phyloP scores from a whole-genome alignment of 2,113 vertebrate genomes.

The Dromiciops gliroides region DNA sequence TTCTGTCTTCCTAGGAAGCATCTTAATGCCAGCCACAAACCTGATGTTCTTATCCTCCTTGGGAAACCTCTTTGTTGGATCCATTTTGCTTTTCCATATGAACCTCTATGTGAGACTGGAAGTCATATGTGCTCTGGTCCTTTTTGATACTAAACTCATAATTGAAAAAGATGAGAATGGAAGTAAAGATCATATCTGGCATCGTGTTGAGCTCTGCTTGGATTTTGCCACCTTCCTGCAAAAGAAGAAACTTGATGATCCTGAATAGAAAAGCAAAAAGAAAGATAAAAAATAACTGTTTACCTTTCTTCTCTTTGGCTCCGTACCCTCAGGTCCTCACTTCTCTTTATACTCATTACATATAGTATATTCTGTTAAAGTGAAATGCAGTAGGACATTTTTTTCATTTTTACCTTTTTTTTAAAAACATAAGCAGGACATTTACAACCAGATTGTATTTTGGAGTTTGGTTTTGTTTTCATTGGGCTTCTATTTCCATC shows the following conservation, averaged over 20 bases:
- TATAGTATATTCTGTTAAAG: conserved; percentile 81
- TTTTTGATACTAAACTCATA: conserved; percentile 98
- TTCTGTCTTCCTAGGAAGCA: conserved; percentile 95
- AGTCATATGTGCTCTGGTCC: conserved; percentile 96
- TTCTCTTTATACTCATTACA: conserved; percentile 78
- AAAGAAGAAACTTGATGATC: conserved; percentile 95
- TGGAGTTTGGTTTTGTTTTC: conserved; percentile 77
- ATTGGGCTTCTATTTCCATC: conserved; percentile 21
- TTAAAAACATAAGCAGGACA: conserved; percentile 69
- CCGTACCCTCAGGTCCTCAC: conserved; percentile 25
- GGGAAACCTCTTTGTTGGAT: conserved; percentile 91
- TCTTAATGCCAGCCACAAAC: conserved; percentile 91
- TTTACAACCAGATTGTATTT: conserved; percentile 76
- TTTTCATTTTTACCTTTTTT: conserved; percentile 83
- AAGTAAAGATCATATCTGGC: conserved; percentile 97
- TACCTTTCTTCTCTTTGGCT: conserved; percentile 57
- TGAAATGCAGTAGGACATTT: conserved; percentile 84
- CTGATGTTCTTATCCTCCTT: conserved; percentile 90
- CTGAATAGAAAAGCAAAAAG: conserved; percentile 96
- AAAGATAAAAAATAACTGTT: conserved; percentile 89
- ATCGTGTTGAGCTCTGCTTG: conserved; percentile 94
- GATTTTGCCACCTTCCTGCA: conserved; percentile 97
- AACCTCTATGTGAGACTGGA: conserved; percentile 93
- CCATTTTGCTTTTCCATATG: conserved; percentile 92
- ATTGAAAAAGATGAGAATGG: conserved; percentile 97